A percentile compares a stretch with the other conserved stretches of the same genome.
Evolutionary conservation across 2,113 vertebrate species (phyloP).

Genomic region (Eublepharis macularius): DNA sequence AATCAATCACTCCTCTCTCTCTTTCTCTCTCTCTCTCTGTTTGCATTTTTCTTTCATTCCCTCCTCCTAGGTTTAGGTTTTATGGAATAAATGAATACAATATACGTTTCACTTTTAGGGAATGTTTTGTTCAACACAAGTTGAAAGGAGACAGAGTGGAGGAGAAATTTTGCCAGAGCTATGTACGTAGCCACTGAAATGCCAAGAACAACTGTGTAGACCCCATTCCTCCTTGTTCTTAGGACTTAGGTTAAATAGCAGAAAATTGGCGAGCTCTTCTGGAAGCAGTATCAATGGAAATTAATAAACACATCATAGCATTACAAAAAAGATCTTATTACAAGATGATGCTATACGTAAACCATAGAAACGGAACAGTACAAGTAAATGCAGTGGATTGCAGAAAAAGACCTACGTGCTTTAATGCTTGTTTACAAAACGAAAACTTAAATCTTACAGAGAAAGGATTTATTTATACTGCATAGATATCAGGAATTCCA

Average conservation of each 20-base stretch:
- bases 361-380: not conserved
- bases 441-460: not conserved
- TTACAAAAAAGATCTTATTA: not conserved
- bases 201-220: not conserved
- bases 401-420: not conserved
- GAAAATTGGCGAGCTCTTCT: not conserved
- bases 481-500: not conserved
- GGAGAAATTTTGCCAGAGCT: fast-evolving
- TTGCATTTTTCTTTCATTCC: not conserved
- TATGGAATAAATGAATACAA: constrained; percentile 21
- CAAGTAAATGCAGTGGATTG: not conserved
- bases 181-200: not conserved
- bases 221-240: no score
- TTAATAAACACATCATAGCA: not conserved
- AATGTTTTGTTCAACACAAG: not conserved
- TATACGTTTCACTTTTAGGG: not conserved
- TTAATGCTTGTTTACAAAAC: not conserved
- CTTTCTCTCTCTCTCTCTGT: not conserved
- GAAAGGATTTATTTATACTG: not conserved
- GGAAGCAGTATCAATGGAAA: not conserved
- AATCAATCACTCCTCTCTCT: constrained; percentile 19
- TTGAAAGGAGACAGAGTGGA: not conserved
- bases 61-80: constrained; percentile 2
- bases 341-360: not conserved
- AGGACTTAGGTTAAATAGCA: not conserved